Evolutionary conservation across 2,113 vertebrate genomes (phyloP), one percentile per base, ranked within the genome.

Genomic region (Dicerorhinus sumatrensis): DNA sequence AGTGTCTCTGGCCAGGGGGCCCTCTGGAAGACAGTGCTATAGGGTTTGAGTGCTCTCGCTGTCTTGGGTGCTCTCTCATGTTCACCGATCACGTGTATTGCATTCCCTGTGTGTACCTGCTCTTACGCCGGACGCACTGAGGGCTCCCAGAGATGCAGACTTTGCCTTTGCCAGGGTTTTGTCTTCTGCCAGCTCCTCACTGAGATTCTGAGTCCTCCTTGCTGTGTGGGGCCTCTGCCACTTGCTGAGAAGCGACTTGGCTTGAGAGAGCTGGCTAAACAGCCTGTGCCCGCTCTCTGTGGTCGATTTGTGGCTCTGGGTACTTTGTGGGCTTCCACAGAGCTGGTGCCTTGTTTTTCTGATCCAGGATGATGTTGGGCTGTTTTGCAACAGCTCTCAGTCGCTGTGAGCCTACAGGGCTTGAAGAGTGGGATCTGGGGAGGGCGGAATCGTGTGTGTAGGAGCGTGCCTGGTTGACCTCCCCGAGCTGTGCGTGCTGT

Each of bases 131-230:
- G n/a, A 31, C 2, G 9, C 46, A 10, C 3, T 0, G 10, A 48
- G 62, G 48, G 36, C 23, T 46, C 75, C 67, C 60, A 27, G 14
- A 75, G 46, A 56, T 4, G 14, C 79, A 88, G 25, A 5, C 80
- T 96, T 97, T 89, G 88, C 95, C 92, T 97, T 88, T 98, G 92
- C 95, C 39, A 93, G 94, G 81, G 85, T 42, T 88, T 92, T 70
- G 77, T 87, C 97, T 97, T 96, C 90, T 90, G 86, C 36, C 48
- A 56, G 3, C 25, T 72, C 48, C 83, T 79, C 75, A 0, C 83
- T 46, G 92, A 88, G 93, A 83, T 72, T 95, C 89, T 23, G 18
- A n/a, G 73, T 65, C 25, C 58, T 62, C 86, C 91, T 94, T 83
- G 70, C 93, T 42, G 65, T 94, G 62, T 94, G 93, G 96, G 95